A percentile compares a stretch with the other conserved stretches of the same genome.
Conservation (phyloP, 1,140 invertebrate species). For the Diorhabda sublineata region DNA sequence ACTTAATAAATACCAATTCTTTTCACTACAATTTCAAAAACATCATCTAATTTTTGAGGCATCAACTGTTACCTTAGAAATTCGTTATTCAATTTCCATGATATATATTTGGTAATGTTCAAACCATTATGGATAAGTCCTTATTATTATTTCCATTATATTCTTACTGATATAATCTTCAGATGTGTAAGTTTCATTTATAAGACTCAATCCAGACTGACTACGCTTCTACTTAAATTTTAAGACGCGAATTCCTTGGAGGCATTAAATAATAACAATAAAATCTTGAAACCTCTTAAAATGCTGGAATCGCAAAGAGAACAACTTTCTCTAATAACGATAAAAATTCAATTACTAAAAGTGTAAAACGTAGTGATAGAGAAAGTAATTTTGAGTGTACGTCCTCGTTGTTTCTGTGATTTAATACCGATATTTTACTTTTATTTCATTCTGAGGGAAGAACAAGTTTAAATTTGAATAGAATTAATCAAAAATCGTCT, state of each 20-base stretch:
- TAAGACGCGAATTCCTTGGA: neutral
- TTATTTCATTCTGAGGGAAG: neutral
- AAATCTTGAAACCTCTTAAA: neutral
- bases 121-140: too few relatives aligned
- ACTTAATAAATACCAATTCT: neutral
- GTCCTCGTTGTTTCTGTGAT: neutral
- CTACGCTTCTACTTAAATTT: too few relatives aligned
- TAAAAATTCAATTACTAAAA: neutral
- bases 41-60: neutral
- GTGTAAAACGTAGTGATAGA: neutral
- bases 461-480: neutral
- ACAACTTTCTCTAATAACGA: neutral
- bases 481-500: too few relatives aligned
- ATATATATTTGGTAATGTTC: too few relatives aligned
- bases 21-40: neutral
- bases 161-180: too few relatives aligned
- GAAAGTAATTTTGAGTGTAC: neutral
- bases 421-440: neutral
- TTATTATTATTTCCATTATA: too few relatives aligned
- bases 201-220: too few relatives aligned
- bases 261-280: slow-evolving; percentile 1
- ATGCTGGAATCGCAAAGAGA: neutral
- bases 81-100: neutral
- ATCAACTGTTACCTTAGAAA: neutral
- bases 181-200: too few relatives aligned